Base-by-base conservation (phyloP, 2,888 invertebrate genomes). In the Drosophila rellima region DNA sequence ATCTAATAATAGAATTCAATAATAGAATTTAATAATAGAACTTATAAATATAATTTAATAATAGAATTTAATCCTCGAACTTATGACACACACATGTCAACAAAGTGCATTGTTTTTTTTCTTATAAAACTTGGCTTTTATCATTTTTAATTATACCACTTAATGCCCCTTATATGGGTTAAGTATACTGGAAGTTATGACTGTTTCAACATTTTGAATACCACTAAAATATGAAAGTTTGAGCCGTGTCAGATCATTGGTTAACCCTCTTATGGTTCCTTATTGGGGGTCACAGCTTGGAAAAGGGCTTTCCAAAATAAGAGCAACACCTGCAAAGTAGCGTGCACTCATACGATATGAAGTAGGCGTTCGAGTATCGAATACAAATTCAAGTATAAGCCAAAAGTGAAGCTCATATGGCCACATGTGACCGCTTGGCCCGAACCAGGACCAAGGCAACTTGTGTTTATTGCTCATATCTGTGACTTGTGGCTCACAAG, bases 401-500 rank as follows among this genome's bases (percentile, higher is more conserved):
- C 23, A 39, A 69, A 74, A 60, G 59, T 44, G 50, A 33, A 33
- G 44, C 47, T 40, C 40, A 40, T 48, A 37, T 55, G 18, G 33
- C 26, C 61, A 61, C 56, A 70, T 52, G 23, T 52, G 75, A 40
- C 70, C 54, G 72, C 44, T 55, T 55, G 54, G 37, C 20, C 29
- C 20, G 15, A 37, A 39, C 35, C 51, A 26, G 18, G 33, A 26
- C 33, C 51, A 29, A 18, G 33, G 35, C 76, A 57, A 70, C 54
- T 73, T 63, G 20, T 63, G 40, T 75, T 70, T 76, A 75, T 76
- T 73, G 73, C 76, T 73, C 18, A 70, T 63, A 76, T 73, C 76
- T 76, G 63, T 60, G 65, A 60, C 55, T 76, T 76, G 63, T 60
- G 65, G 56, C 55, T 76, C 47, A 50, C 52, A n/a, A n/a, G n/a